Evolutionary conservation across 2,888 invertebrate genomes (phyloP), one percentile per base, ranked within the genome.

Genomic region (Spodoptera picta): DNA sequence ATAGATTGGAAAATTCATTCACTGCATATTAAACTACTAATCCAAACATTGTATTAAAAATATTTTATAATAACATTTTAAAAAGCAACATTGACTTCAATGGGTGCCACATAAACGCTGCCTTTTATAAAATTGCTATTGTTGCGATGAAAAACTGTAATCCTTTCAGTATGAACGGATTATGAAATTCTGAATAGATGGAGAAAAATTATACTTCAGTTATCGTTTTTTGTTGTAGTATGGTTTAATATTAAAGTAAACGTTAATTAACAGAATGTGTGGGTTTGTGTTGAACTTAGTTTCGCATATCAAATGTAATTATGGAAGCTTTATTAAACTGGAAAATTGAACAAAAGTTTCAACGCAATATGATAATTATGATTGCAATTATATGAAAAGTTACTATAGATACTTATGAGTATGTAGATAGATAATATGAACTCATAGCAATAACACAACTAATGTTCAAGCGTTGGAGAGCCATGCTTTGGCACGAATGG

Each of bases 51-150:
- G 61, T 50, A 70, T 70, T 73, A 56, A 61, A 65, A 7, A 36
- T 36, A 9, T 9, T 36, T 36, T 36, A 36, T 36, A 36, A 0
- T 36, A 36, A 36, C 6, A 36, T 36, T 36, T 60, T 57, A 45
- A 64, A 69, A 57, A 52, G 31, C 23, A 19, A 54, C 47, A 7
- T 23, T 47, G 51, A 44, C 31, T 44, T 10, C 48, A 50, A 10
- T 14, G 63, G 41, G 55, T 42, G 23, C 27, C 24, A 46, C 62
- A 69, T 57, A 73, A 64, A 54, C 24, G 55, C 56, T 64, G 53
- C 14, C 43, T 57, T 44, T 64, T 4, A 23, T 56, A 75, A 64
- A 71, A 75, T 64, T 44, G 45, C 70, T 50, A 75, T 72, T 72
- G 65, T 75, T 49, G 11, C 27, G 6, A 11, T 50, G 59, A 65